These are phyloP conservation scores for Noctilio leporinus DNA, from an alignment of 2,113 vertebrate genomes.

Conservation along the genomic window DNA sequence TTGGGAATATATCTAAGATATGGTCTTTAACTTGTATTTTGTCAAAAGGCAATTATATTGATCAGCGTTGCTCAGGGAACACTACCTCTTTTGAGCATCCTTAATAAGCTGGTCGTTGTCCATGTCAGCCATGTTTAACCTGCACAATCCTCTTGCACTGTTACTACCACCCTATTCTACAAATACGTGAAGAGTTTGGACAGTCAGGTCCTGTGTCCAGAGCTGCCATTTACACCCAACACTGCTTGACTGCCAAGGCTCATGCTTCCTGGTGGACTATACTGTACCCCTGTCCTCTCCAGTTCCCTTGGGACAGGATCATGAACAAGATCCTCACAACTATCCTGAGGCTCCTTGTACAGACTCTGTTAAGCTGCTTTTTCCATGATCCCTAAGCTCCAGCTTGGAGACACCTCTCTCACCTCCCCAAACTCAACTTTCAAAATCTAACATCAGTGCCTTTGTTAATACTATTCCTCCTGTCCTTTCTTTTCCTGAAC, in stretches of 20 bases:
- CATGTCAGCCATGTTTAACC: neutral
- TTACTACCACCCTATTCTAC: neutral
- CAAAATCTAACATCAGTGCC: neutral
- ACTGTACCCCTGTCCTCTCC: neutral
- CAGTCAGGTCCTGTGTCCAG: neutral
- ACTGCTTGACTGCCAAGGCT: neutral
- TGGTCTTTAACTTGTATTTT: neutral
- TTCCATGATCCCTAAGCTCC: neutral
- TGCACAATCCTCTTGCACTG: accelerated
- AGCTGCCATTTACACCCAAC: neutral
- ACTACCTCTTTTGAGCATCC: neutral
- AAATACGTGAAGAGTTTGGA: neutral
- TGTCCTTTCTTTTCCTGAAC: neutral
- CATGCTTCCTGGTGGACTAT: neutral
- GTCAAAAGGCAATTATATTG: neutral
- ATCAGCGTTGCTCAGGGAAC: neutral
- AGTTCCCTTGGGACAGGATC: neutral
- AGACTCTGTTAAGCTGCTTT: neutral
- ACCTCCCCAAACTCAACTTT: neutral
- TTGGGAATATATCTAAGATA: neutral
- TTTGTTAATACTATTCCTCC: neutral
- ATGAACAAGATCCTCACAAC: neutral
- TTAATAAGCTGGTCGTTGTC: neutral
- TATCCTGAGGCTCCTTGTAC: neutral
- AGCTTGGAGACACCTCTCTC: neutral